Base-by-base conservation (phyloP, 1,140 invertebrate species). In the Pogonomyrmex barbatus region DNA sequence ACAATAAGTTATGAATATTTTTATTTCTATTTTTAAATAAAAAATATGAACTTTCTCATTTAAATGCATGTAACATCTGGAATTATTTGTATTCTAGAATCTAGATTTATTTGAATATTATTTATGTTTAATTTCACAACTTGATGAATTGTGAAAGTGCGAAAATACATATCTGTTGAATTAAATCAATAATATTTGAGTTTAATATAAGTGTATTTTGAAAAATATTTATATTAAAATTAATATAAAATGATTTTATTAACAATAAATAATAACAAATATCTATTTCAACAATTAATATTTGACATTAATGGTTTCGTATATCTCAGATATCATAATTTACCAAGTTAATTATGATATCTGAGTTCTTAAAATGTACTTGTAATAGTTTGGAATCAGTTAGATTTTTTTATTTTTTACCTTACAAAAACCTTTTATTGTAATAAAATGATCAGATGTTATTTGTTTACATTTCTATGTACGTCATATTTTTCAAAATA, bases 401-500 rank as follows among this genome's bases (percentile, higher is more conserved):
- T 2, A 45, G 3, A 45, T 45, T 8, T 45, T 45, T 45, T 45
- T 4, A 24, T 17, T 56, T 17, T 56, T n/a, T 56, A n/a, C 14
- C 0, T 56, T n/a, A n/a, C 17, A 56, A 56, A n/a, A 56, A 17
- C 24, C 24, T 24, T 24, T 56, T n/a, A n/a, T 17, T n/a, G 17
- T n/a, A n/a, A 54, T n/a, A n/a, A 56, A n/a, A 56, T 56, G n/a
- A 56, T 56, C 17, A n/a, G 14, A 56, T 56, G 0, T 56, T n/a
- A 56, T n/a, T 17, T 17, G 24, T 24, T 45, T 6, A n/a, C 5
- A 56, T 47, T 24, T 54, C 24, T 67, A 24, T 24, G 24, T 24
- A 24, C 24, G 39, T 52, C 42, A 30, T 60, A 14, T 67, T 33
- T 42, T 39, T 63, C 76, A 52, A 58, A 68, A 81, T 63, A 33